A percentile compares a stretch with the other conserved stretches of the same genome.
Conservation (phyloP, 1,140 invertebrate species). For the Rhopalosiphum maidis region DNA sequence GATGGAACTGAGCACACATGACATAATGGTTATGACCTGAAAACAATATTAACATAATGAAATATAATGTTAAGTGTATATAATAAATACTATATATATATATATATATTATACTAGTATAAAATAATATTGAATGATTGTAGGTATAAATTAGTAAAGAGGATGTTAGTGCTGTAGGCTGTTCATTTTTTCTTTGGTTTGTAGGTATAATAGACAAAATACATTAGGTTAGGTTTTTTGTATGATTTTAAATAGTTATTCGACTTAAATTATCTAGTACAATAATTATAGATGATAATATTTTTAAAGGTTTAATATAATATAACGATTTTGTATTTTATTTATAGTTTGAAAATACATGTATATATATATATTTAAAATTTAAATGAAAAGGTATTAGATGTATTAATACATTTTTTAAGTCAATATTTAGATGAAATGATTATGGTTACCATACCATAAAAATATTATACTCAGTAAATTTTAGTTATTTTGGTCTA, state of each 20-base stretch:
- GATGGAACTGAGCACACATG: conserved; percentile 99
- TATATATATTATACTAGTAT: background rate
- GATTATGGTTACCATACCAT: too few species aligned
- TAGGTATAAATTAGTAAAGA: too few species aligned
- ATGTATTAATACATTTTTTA: background rate
- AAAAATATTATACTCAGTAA: background rate
- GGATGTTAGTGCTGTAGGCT: background rate
- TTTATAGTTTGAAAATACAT: too few species aligned
- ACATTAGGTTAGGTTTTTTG: background rate
- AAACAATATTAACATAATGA: conserved; percentile 10
- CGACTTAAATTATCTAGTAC: background rate
- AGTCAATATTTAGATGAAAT: background rate
- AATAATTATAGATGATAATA: background rate
- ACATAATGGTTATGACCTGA: conserved; percentile 95
- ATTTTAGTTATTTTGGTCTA: background rate
- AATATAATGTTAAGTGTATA: background rate
- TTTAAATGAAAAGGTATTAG: too few species aligned
- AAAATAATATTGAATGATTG: background rate
- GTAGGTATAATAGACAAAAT: background rate
- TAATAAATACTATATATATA: too few species aligned
- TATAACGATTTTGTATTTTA: background rate
- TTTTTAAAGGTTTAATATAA: background rate
- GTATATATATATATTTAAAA: too few species aligned
- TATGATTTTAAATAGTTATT: background rate
- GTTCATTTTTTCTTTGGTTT: background rate